These are phyloP conservation scores for Xenus cinereus DNA, from an alignment of 2,113 vertebrate genomes.

Conservation along the genomic window DNA sequence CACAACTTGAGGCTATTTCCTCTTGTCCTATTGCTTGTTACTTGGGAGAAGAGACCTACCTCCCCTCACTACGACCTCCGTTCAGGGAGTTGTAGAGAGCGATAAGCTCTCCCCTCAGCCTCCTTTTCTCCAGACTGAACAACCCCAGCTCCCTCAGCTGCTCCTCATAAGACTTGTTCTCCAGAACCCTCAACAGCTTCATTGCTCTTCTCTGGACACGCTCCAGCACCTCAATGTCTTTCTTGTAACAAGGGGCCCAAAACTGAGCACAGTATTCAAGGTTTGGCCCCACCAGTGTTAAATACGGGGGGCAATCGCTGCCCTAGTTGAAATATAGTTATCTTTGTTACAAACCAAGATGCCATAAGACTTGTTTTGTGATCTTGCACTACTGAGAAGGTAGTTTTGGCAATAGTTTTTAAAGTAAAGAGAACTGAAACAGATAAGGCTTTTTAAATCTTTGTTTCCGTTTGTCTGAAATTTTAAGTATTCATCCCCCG, in stretches of 20 bases:
- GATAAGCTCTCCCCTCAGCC: neutral
- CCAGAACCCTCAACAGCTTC: neutral
- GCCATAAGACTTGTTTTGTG: neutral
- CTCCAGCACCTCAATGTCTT: neutral
- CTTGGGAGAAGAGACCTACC: rapidly evolving
- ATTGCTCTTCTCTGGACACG: too few relatives aligned
- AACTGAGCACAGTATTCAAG: rapidly evolving
- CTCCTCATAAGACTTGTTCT: neutral
- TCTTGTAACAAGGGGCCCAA: neutral
- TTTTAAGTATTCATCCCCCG: neutral
- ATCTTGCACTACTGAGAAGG: neutral
- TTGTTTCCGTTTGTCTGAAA: neutral
- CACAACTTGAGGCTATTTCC: rapidly evolving
- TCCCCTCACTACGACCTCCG: rapidly evolving
- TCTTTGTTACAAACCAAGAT: neutral
- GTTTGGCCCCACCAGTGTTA: rapidly evolving
- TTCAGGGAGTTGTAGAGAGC: too few relatives aligned
- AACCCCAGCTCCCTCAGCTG: rapidly evolving
- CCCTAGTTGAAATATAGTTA: neutral
- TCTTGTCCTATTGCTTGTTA: rapidly evolving
- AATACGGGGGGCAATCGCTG: rapidly evolving
- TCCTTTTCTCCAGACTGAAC: neutral
- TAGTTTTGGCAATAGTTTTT: neutral
- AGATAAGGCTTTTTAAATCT: neutral
- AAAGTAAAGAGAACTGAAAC: neutral